phyloP scores from a whole-genome alignment of 1,140 invertebrate species.

The Cherax destructor region DNA sequence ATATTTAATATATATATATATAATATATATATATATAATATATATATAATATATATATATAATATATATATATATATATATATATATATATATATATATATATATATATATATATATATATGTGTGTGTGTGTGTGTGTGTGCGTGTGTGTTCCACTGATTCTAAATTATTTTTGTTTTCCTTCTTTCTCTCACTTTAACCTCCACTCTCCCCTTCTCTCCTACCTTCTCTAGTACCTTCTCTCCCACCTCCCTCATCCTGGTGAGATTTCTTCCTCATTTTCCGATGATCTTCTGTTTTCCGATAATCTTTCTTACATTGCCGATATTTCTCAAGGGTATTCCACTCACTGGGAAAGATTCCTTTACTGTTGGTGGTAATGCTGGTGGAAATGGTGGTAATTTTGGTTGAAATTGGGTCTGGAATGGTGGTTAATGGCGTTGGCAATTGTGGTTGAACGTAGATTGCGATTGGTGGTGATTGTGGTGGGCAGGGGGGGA shows the following conservation, averaged over 20 bases:
- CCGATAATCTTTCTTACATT: neutral
- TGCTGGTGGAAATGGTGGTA: neutral
- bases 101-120: too few relatives aligned
- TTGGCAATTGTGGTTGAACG: neutral
- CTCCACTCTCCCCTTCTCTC: neutral
- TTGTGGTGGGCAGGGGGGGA: neutral
- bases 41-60: too few relatives aligned
- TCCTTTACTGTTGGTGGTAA: neutral
- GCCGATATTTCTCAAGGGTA: neutral
- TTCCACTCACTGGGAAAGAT: neutral
- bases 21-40: too few relatives aligned
- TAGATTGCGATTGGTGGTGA: too few relatives aligned
- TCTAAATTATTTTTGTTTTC: neutral
- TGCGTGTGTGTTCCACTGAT: neutral
- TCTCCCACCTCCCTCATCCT: neutral
- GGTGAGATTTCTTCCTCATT: neutral
- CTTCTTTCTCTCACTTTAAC: neutral
- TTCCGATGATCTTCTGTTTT: neutral
- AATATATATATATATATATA: too few relatives aligned
- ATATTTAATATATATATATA: too few relatives aligned
- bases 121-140: neutral
- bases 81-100: too few relatives aligned
- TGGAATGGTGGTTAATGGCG: neutral
- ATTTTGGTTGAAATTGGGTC: neutral
- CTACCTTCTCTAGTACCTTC: neutral